phyloP scores from a whole-genome alignment of 2,113 vertebrate genomes.

The Mandrillus leucophaeus region DNA sequence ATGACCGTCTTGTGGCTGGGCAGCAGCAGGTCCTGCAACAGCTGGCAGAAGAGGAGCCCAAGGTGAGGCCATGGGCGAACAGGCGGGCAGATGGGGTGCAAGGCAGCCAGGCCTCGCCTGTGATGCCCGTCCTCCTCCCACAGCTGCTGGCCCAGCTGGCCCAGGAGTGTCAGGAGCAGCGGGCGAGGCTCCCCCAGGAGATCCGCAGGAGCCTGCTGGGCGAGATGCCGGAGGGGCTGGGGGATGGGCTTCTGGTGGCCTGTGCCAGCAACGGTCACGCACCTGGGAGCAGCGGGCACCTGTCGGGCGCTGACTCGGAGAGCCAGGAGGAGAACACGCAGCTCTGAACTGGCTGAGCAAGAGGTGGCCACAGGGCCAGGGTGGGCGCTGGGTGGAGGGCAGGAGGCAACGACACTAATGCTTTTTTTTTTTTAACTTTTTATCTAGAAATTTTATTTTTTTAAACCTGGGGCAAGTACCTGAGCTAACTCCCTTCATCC shows the following conservation, averaged over 20 bases:
- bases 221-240: constrained; percentile 78
- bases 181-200: constrained; percentile 84
- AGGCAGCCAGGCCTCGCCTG: background rate
- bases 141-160: constrained; percentile 85
- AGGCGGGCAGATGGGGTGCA: accelerated
- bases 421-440: constrained; percentile 61
- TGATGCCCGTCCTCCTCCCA: background rate
- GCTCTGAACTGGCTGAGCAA: constrained; percentile 64
- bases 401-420: constrained; percentile 80
- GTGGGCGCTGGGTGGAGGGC: constrained; percentile 74
- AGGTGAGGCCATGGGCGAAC: constrained; percentile 78
- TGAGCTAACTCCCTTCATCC: constrained; percentile 46
- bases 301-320: constrained; percentile 76
- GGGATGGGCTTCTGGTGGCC: constrained; percentile 62
- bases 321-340: constrained; percentile 81
- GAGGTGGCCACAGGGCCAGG: constrained; percentile 61
- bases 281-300: constrained; percentile 56
- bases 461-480: constrained; percentile 63
- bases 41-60: constrained; percentile 86
- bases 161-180: constrained; percentile 83
- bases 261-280: constrained; percentile 80
- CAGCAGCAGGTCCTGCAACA: constrained; percentile 87
- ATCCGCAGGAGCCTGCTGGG: constrained; percentile 86
- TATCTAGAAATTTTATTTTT: constrained; percentile 81
- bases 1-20: constrained; percentile 84